Base-by-base conservation (phyloP, 2,797 vertebrate genomes). In the Kryptopterus vitreolus region DNA sequence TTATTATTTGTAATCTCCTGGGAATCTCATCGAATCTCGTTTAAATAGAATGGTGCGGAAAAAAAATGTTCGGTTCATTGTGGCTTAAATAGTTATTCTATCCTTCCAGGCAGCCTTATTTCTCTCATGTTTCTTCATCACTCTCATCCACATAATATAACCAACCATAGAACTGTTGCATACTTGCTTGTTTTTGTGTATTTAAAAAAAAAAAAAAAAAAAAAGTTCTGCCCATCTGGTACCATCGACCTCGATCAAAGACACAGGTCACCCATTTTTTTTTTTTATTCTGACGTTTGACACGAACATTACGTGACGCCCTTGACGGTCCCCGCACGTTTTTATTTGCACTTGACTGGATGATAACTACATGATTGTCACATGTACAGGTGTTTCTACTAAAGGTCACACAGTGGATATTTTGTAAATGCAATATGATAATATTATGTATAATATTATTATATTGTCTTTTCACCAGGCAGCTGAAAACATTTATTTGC, bases 401-500 rank as follows among this genome's bases (percentile, higher is more conserved):
- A 9, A 43, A 43, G n/a, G 38, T 43, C 38, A 43, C n/a, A 43
- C 38, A 43, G 38, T 43, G 10, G 10, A 10, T 43, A 43, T 43
- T 43, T 0, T 43, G 38, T 43, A 43, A 43, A 16, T 16, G n/a
- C 38, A 22, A 63, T 62, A 46, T 63, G 16, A 24, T 43, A 12
- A 16, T 9, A 18, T 1, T 18, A 53, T 12, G 24, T 6, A 13
- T 26, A 10, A 24, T 35, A 33, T 50, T 73, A 52, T 31, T 26
- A 8, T 22, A 50, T 20, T n/a, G n/a, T 29, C 22, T 55, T 63
- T 43, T 43, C 38, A 12, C n/a, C 24, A 48, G 58, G 57, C 62
- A 59, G 74, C 72, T 33, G 48, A 20, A 74, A 59, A 31, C 55
- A 46, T 48, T 29, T 24, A 57, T 81, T 86, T 74, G 58, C 70